Percentiles rank a stretch among this genome's conserved stretches.
Conservation (phyloP, 2,797 vertebrate species). For the Pelochelys cantorii region DNA sequence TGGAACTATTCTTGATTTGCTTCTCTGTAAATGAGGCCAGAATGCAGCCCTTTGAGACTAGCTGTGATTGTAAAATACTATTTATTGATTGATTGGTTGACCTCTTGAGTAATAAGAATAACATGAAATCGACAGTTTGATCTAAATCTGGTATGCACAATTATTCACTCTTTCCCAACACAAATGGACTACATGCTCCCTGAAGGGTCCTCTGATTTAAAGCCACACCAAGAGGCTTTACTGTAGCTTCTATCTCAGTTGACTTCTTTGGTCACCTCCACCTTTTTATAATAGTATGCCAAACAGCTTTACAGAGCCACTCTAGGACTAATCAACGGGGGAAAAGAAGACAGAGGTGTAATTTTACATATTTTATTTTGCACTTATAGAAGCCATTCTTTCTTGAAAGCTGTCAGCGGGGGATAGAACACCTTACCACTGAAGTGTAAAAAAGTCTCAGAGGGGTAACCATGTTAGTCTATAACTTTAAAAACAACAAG, state of each 20-base stretch:
- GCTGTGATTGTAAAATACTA: not conserved
- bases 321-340: not conserved
- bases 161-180: not conserved
- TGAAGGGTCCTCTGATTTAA: not conserved
- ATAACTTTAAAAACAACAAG: no score
- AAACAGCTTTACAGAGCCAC: not conserved
- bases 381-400: not conserved
- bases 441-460: no score
- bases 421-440: not conserved
- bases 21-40: not conserved
- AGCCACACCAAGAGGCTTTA: not conserved
- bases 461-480: no score
- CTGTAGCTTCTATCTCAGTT: not conserved
- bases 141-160: not conserved
- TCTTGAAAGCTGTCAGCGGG: not conserved
- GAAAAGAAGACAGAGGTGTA: not conserved
- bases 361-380: not conserved
- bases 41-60: slow-evolving; percentile 1
- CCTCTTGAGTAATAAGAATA: not conserved
- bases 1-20: slow-evolving; percentile 17
- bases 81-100: not conserved
- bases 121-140: not conserved
- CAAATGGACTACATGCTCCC: not conserved
- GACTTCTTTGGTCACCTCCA: not conserved
- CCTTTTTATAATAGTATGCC: not conserved